Conservation (phyloP, 2,797 vertebrate genomes). For the Rhinichthys osculus region DNA sequence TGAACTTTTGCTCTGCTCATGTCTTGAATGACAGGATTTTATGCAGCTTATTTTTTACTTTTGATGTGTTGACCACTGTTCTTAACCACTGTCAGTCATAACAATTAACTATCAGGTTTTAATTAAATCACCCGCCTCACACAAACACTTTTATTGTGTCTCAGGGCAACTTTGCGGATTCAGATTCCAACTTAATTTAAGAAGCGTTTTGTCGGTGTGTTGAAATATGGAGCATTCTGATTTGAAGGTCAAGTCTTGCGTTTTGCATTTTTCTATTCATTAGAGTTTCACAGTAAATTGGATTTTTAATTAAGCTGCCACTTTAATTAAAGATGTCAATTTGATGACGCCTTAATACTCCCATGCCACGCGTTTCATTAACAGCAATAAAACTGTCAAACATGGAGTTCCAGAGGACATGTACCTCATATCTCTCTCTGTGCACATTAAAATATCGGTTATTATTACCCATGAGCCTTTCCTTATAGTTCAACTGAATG, state of each 20-base stretch:
- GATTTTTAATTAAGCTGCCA: constrained; percentile 79
- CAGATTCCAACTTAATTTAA: constrained; percentile 61
- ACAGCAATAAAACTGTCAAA: constrained; percentile 76
- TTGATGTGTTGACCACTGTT: background rate
- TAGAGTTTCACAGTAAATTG: constrained; percentile 75
- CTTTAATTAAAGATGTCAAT: constrained; percentile 78
- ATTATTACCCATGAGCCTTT: constrained; percentile 44
- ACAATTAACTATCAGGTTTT: constrained; percentile 46
- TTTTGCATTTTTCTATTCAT: constrained; percentile 72
- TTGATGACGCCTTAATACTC: constrained; percentile 70
- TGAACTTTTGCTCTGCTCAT: background rate
- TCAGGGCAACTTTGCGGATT: constrained; percentile 46
- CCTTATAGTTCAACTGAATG: constrained; percentile 29
- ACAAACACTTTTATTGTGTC: constrained; percentile 63
- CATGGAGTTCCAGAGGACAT: constrained; percentile 64
- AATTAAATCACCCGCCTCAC: constrained; percentile 63
- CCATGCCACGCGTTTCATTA: constrained; percentile 72
- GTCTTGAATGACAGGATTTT: background rate
- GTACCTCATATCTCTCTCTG: constrained; percentile 69
- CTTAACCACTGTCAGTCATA: constrained; percentile 43
- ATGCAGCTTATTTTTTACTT: background rate
- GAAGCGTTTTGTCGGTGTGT: constrained; percentile 48
- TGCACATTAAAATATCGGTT: constrained; percentile 50
- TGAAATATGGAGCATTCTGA: constrained; percentile 60
- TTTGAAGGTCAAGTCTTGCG: constrained; percentile 74